Percentiles rank a stretch among this genome's conserved stretches.
These are phyloP conservation scores for Leptinotarsa tumamoca DNA, from an alignment of 2,888 invertebrate species.

Conservation along the genomic window DNA sequence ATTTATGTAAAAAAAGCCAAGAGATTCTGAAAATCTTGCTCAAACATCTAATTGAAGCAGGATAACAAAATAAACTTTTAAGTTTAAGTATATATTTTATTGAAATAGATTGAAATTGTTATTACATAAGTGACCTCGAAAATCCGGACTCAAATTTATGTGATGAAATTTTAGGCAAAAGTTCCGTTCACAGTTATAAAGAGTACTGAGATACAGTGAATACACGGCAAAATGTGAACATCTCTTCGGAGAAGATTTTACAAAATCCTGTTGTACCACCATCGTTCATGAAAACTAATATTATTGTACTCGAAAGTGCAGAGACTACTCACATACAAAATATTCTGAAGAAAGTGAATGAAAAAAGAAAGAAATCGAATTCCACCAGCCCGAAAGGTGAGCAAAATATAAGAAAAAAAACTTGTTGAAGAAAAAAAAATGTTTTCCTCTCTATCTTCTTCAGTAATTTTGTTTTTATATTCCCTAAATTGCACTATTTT, in stretches of 20 bases:
- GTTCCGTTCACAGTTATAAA: not conserved
- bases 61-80: not conserved
- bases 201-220: not conserved
- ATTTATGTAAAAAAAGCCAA: not conserved
- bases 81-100: not conserved
- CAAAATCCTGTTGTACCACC: not conserved
- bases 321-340: not conserved
- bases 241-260: not conserved
- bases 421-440: too few relatives aligned
- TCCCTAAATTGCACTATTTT: not conserved
- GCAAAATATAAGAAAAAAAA: not conserved
- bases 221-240: not conserved
- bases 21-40: constrained; percentile 6
- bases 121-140: not conserved
- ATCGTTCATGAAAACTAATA: not conserved
- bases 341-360: not conserved
- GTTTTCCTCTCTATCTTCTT: too few relatives aligned
- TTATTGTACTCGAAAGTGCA: not conserved
- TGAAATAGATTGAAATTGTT: not conserved
- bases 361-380: constrained; percentile 2
- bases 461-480: not conserved
- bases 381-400: not conserved
- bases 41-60: not conserved
- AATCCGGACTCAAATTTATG: not conserved
- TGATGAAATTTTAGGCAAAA: not conserved